Percentiles rank a stretch among this genome's conserved stretches.
Conservation (phyloP, 2,113 vertebrate species). For the Melanostigma gelatinosum region DNA sequence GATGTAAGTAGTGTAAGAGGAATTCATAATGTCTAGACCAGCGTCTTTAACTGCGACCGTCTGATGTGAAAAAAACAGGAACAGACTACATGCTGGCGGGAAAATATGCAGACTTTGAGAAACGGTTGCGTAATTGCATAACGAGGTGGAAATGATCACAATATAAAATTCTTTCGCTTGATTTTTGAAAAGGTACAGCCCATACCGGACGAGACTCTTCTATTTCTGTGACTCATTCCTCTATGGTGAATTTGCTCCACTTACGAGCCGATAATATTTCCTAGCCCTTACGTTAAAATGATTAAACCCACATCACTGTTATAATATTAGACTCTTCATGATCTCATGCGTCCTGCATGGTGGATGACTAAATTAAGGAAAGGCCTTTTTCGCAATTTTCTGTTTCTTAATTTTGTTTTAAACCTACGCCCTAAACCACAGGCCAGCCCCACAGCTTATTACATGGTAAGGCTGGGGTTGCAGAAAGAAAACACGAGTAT, state of each 20-base stretch:
- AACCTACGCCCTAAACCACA: constrained; percentile 69
- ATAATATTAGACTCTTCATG: constrained; percentile 53
- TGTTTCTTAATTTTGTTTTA: constrained; percentile 62
- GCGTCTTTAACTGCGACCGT: constrained; percentile 56
- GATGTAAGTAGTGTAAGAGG: constrained; percentile 51
- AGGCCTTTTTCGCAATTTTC: constrained; percentile 53
- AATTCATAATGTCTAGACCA: constrained; percentile 74
- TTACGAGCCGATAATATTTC: constrained; percentile 66
- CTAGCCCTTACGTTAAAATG: constrained; percentile 52
- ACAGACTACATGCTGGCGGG: constrained; percentile 50
- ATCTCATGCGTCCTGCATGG: constrained; percentile 61
- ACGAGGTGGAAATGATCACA: constrained; percentile 76
- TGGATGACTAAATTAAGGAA: constrained; percentile 64
- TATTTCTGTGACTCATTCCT: constrained; percentile 62
- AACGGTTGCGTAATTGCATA: constrained; percentile 68
- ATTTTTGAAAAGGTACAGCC: constrained; percentile 47
- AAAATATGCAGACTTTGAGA: constrained; percentile 69
- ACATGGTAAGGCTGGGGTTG: constrained; percentile 52
- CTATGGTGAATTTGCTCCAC: constrained; percentile 53
- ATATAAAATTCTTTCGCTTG: constrained; percentile 52
- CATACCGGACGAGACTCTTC: constrained; percentile 48
- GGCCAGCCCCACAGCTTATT: constrained; percentile 55
- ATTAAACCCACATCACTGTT: constrained; percentile 65
- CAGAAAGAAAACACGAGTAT: constrained; percentile 45
- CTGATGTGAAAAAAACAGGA: constrained; percentile 45